Evolutionary conservation across 30 jellyfish, hydroid and myxozoan genomes (phyloP).

Genomic region (Aurelia aurita complex sp. Pacific): DNA sequence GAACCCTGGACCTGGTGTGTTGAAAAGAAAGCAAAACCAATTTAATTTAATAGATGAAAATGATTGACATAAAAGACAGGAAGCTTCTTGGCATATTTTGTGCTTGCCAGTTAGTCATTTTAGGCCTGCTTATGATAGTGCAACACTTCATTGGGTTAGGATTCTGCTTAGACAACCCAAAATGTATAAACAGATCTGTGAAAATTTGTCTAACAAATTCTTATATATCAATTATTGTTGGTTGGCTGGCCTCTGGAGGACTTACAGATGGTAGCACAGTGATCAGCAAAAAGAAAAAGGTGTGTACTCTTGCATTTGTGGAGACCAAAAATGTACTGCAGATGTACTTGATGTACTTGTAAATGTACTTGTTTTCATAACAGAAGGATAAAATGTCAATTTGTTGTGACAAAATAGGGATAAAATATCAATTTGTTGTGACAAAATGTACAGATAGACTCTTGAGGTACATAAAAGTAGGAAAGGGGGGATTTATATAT

Average conservation of each 20-base stretch:
- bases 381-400: no score
- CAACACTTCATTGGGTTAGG: conserved; percentile 25
- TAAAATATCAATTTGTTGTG: no score
- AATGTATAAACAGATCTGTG: conserved; percentile 13
- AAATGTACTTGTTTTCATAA: no score
- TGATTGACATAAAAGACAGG: conserved; percentile 13
- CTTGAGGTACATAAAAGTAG: no score
- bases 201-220: conserved; percentile 4
- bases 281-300: conserved; percentile 13
- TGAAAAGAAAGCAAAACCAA: no score
- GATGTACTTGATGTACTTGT: no score
- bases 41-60: neutral
- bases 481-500: no score
- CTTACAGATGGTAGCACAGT: neutral
- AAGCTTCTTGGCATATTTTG: conserved; percentile 16
- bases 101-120: conserved; percentile 1
- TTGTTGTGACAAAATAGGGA: no score
- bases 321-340: no score
- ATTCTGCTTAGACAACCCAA: conserved; percentile 14
- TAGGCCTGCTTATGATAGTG: neutral
- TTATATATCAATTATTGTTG: conserved; percentile 11
- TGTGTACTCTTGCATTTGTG: neutral
- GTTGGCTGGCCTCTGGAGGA: conserved; percentile 43
- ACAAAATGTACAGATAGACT: no score
- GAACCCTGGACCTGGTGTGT: no score